These are phyloP conservation scores for Archips crataeganus DNA, from an alignment of 2,888 invertebrate species.

Conservation along the genomic window DNA sequence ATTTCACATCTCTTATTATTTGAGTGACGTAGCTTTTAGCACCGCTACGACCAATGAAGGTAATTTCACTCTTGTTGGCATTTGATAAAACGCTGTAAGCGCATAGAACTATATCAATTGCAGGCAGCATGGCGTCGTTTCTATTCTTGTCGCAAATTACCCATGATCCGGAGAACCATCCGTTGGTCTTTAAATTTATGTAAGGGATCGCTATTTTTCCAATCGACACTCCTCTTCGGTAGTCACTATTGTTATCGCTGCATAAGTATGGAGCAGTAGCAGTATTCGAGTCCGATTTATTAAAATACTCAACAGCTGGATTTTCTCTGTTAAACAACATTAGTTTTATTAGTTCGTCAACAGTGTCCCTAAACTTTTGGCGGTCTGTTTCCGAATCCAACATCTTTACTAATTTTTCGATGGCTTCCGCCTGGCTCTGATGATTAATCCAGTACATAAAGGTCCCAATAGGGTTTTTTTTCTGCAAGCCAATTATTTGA, in stretches of 20 bases:
- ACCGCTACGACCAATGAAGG: conserved; percentile 47
- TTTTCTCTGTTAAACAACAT: conserved; percentile 14
- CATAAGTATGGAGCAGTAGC: conserved; percentile 18
- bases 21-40: conserved; percentile 29
- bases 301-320: conserved; percentile 17
- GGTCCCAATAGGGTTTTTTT: conserved; percentile 26
- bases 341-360: conserved; percentile 11
- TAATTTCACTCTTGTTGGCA: conserved; percentile 41
- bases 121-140: conserved; percentile 54
- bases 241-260: conserved; percentile 43
- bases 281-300: conserved; percentile 19
- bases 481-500: conserved; percentile 33
- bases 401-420: conserved; percentile 20
- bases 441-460: conserved; percentile 42
- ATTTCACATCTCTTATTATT: conserved; percentile 29
- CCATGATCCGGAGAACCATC: conserved; percentile 48
- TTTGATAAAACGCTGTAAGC: conserved; percentile 51
- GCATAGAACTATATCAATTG: conserved; percentile 53
- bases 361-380: conserved; percentile 22
- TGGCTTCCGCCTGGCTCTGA: conserved; percentile 28
- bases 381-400: conserved; percentile 30
- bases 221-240: conserved; percentile 48
- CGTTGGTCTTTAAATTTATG: conserved; percentile 50
- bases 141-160: conserved; percentile 44
- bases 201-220: conserved; percentile 51